These are phyloP conservation scores for Stratiolaelaps scimitus DNA, from an alignment of 1,140 invertebrate genomes.

Conservation along the genomic window DNA sequence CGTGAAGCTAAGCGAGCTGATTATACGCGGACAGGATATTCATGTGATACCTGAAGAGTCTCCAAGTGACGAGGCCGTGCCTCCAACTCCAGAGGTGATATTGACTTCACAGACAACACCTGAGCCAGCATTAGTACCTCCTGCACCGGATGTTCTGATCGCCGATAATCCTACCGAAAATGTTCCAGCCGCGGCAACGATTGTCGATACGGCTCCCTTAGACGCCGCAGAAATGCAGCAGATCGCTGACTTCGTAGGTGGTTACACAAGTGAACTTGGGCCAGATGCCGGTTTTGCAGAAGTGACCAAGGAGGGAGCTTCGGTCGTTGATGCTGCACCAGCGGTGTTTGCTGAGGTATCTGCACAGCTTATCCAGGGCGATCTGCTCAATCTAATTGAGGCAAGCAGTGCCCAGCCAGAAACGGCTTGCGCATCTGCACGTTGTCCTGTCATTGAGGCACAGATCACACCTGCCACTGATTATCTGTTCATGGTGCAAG, in stretches of 20 bases:
- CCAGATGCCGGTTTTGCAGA: too few species aligned
- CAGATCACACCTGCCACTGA: background rate
- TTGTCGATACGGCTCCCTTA: background rate
- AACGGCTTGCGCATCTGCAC: background rate
- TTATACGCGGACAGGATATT: slow-evolving; percentile 10
- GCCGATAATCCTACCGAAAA: too few species aligned
- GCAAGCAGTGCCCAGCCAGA: background rate
- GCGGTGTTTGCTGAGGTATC: background rate
- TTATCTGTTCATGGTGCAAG: slow-evolving; percentile 1
- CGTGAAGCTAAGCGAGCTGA: slow-evolving; percentile 24
- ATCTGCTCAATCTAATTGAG: slow-evolving; percentile 14
- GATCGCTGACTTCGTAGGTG: too few species aligned
- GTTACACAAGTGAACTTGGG: too few species aligned
- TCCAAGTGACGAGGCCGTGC: background rate
- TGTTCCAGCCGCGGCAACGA: background rate
- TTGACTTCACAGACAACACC: too few species aligned
- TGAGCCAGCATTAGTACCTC: too few species aligned
- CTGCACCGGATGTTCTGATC: too few species aligned
- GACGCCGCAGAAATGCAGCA: background rate
- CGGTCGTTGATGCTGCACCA: too few species aligned
- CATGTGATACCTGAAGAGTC: slow-evolving; percentile 26
- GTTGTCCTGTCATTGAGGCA: background rate
- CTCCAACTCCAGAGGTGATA: background rate
- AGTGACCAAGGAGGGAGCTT: too few species aligned
- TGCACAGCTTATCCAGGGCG: background rate